Conservation (phyloP, 1,140 invertebrate species). For the Leptonema lineaticorne region DNA sequence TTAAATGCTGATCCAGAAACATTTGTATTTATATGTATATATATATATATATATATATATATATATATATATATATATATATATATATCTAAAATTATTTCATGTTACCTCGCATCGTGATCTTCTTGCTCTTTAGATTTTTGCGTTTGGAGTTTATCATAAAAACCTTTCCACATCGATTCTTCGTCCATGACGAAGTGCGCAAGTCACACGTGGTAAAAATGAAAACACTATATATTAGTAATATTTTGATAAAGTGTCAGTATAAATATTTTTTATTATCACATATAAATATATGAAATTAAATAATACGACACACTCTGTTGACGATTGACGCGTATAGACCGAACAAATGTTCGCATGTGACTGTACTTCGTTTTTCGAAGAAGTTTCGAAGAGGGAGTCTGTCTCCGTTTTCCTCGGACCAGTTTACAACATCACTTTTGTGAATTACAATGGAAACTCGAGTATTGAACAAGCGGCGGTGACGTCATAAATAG, state of each 20-base stretch:
- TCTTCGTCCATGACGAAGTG: slow-evolving; percentile 61
- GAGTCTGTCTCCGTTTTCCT: too few species aligned
- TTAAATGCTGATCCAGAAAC: slow-evolving; percentile 5
- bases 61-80: background rate
- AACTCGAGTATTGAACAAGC: too few species aligned
- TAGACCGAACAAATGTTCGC: background rate
- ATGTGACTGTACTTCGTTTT: background rate
- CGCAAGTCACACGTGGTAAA: slow-evolving; percentile 26
- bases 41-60: background rate
- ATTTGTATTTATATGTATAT: background rate
- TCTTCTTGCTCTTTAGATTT: slow-evolving; percentile 59
- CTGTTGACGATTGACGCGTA: too few species aligned
- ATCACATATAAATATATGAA: too few species aligned
- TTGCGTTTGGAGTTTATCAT: slow-evolving; percentile 60
- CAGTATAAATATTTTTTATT: too few species aligned
- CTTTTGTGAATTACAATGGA: too few species aligned
- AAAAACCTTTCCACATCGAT: slow-evolving; percentile 70
- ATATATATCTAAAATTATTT: too few species aligned
- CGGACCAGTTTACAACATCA: too few species aligned
- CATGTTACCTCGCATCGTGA: slow-evolving; percentile 64
- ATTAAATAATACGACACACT: too few species aligned
- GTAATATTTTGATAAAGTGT: too few species aligned
- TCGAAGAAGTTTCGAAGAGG: background rate
- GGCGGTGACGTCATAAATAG: too few species aligned
- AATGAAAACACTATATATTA: background rate